Percentiles rank a stretch among this genome's conserved stretches.
These are phyloP conservation scores for Diacarnus erythraeanus DNA, from an alignment of 37 sponge, comb jelly and placozoan species.

Conservation along the genomic window DNA sequence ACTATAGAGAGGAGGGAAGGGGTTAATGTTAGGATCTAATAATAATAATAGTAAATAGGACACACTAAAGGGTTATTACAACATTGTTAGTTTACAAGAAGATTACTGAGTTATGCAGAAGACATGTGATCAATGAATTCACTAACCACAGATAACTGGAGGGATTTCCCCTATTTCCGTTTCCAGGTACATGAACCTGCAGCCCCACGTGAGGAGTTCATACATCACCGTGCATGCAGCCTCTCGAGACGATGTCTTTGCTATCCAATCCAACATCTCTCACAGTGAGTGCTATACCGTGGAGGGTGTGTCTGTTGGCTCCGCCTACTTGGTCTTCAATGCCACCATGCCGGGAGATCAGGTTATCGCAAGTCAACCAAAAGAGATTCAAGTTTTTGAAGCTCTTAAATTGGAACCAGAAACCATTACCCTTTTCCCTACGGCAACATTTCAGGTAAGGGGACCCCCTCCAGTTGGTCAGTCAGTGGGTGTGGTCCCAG, in stretches of 20 bases:
- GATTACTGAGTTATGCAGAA: too few relatives aligned
- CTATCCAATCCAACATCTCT: neutral
- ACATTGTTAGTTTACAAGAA: too few relatives aligned
- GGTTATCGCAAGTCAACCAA: conserved; percentile 66
- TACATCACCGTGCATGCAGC: conserved; percentile 64
- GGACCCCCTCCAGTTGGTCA: neutral
- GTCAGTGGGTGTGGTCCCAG: neutral
- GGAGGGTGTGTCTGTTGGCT: conserved; percentile 65
- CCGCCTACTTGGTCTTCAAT: conserved; percentile 75
- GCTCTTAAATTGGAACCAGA: conserved; percentile 57
- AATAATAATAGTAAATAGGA: too few relatives aligned
- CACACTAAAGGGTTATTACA: too few relatives aligned
- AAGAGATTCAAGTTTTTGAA: conserved; percentile 74
- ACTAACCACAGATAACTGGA: too few relatives aligned
- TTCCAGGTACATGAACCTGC: conserved; percentile 62
- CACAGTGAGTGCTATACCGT: conserved; percentile 47
- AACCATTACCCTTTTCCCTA: conserved; percentile 63
- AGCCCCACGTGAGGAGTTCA: conserved; percentile 43
- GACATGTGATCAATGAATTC: too few relatives aligned
- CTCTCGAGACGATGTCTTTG: neutral
- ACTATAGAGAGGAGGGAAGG: neutral
- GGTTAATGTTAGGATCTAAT: too few relatives aligned
- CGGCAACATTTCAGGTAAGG: conserved; percentile 72
- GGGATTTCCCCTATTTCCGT: neutral
- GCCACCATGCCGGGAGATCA: conserved; percentile 48